phyloP scores from a whole-genome alignment of 2,113 vertebrate genomes.

The Saguinus midas region DNA sequence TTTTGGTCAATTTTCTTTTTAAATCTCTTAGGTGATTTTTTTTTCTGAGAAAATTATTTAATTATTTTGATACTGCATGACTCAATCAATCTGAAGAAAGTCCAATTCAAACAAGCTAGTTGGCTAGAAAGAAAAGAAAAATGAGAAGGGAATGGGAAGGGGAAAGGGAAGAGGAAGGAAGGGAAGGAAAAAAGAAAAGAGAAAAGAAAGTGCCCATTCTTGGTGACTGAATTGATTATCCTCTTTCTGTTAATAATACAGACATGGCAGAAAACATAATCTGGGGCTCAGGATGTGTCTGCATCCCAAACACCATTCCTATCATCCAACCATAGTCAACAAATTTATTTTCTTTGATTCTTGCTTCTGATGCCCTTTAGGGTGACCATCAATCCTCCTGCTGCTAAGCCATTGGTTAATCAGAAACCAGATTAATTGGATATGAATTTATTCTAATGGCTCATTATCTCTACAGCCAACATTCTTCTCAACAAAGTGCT shows the following conservation, averaged over 20 bases:
- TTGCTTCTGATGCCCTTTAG: neutral
- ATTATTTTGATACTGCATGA: neutral
- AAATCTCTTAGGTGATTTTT: neutral
- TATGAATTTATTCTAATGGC: constrained; percentile 35
- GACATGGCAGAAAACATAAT: neutral
- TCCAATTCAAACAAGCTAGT: neutral
- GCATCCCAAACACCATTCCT: rapidly evolving
- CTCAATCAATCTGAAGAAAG: neutral
- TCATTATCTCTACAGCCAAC: constrained; percentile 23
- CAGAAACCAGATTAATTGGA: neutral
- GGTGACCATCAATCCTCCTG: neutral
- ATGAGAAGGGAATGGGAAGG: neutral
- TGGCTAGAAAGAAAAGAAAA: neutral
- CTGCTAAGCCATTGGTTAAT: neutral
- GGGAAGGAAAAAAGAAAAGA: neutral
- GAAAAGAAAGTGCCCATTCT: neutral
- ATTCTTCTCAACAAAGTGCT: neutral
- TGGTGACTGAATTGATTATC: neutral
- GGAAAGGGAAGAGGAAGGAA: neutral
- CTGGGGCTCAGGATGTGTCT: neutral
- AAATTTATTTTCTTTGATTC: neutral
- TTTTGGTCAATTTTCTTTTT: constrained; percentile 19
- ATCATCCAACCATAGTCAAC: neutral
- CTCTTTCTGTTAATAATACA: neutral
- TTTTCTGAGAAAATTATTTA: neutral